These are phyloP conservation scores for Phrynosoma blainvillii DNA, from an alignment of 2,113 vertebrate genomes.

Conservation along the genomic window DNA sequence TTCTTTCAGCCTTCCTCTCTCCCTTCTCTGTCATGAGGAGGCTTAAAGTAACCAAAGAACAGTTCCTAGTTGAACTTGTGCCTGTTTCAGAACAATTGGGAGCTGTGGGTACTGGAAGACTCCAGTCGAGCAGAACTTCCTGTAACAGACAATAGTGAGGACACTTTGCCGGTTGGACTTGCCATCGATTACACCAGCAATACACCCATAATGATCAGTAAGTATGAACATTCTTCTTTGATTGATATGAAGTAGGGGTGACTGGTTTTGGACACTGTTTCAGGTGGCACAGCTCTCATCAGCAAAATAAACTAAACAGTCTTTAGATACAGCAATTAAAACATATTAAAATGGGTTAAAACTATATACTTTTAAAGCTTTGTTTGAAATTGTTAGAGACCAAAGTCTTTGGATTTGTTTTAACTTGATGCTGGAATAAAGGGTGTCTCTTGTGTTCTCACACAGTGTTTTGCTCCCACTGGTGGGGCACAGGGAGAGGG, in stretches of 20 bases:
- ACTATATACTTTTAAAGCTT: too few species aligned
- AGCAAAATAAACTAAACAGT: too few species aligned
- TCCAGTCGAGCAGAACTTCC: conserved; percentile 92
- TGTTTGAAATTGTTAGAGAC: too few species aligned
- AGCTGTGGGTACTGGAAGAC: conserved; percentile 92
- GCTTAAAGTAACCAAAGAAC: background rate
- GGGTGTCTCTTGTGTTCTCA: too few species aligned
- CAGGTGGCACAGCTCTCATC: too few species aligned
- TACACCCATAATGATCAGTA: conserved; percentile 86
- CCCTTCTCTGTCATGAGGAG: background rate
- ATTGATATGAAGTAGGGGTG: background rate
- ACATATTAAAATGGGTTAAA: too few species aligned
- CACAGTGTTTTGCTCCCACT: too few species aligned
- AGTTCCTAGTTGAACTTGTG: background rate
- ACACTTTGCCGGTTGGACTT: conserved; percentile 91
- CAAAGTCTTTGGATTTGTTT: too few species aligned
- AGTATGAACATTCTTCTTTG: conserved; percentile 50
- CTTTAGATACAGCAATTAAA: too few species aligned
- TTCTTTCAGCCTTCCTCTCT: background rate
- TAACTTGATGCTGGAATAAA: too few species aligned
- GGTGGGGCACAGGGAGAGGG: too few species aligned
- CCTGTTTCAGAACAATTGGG: conserved; percentile 84
- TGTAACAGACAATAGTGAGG: conserved; percentile 88
- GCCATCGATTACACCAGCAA: conserved; percentile 91
- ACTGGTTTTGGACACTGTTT: too few species aligned